These are phyloP conservation scores for Pseudomyrmex pallidus DNA, from an alignment of 1,140 invertebrate genomes.

Conservation along the genomic window DNA sequence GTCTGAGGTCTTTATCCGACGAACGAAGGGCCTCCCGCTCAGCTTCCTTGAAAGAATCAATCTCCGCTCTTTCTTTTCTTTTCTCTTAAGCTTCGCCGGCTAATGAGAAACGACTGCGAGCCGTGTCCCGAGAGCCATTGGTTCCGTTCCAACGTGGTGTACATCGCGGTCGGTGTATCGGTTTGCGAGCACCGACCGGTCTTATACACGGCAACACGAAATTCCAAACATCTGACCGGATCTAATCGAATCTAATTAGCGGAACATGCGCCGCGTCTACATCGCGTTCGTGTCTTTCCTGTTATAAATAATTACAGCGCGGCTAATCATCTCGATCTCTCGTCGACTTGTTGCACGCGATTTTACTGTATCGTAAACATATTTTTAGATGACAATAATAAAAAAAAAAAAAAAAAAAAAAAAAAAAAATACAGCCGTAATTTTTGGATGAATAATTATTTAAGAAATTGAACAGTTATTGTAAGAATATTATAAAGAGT, in stretches of 20 bases:
- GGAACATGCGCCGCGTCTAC: background rate
- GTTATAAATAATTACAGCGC: slow-evolving; percentile 4
- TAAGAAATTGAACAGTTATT: background rate
- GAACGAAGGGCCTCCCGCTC: slow-evolving; percentile 51
- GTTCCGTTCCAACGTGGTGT: slow-evolving; percentile 12
- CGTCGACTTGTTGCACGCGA: background rate
- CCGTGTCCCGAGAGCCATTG: slow-evolving; percentile 28
- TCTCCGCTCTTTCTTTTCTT: slow-evolving; percentile 24
- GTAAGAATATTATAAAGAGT: background rate
- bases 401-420: no score
- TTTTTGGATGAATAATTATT: background rate
- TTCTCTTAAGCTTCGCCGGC: slow-evolving; percentile 35
- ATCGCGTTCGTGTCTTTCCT: background rate
- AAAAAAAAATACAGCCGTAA: no score
- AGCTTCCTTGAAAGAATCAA: slow-evolving; percentile 53
- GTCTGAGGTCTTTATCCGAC: slow-evolving; percentile 56
- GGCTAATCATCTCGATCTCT: background rate
- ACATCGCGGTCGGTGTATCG: slow-evolving; percentile 11
- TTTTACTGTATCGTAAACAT: background rate
- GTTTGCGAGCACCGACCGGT: slow-evolving; percentile 4
- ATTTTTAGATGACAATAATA: background rate
- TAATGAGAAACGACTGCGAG: slow-evolving; percentile 62
- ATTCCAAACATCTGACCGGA: background rate
- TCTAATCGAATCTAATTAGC: slow-evolving; percentile 42
- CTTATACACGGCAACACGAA: background rate